phyloP scores from a whole-genome alignment of 2,888 invertebrate genomes.

The Axea sp. region DNA sequence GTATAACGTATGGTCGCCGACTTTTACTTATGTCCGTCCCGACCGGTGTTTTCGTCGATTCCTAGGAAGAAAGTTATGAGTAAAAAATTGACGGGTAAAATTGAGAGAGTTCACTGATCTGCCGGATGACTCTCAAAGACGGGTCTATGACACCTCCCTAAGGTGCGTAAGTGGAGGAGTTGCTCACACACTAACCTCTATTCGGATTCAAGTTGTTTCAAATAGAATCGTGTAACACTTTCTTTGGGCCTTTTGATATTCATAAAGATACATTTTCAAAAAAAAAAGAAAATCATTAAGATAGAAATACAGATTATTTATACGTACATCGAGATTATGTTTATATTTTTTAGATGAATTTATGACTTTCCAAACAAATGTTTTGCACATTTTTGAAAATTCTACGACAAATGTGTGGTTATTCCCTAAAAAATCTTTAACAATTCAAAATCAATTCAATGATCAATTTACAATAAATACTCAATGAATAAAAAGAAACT shows the following conservation, averaged over 20 bases:
- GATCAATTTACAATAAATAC: no score
- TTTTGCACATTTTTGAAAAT: no score
- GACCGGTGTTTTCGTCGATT: conserved; percentile 25
- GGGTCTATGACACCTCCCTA: conserved; percentile 70
- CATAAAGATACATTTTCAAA: conserved; percentile 13
- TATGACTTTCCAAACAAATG: no score
- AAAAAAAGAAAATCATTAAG: no score
- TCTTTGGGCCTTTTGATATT: conserved; percentile 35
- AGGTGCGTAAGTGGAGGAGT: conserved; percentile 71
- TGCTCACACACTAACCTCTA: conserved; percentile 78
- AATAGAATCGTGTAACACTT: conserved; percentile 61
- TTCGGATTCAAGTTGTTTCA: conserved; percentile 66
- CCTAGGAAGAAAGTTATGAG: conserved; percentile 38
- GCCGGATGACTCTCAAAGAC: conserved; percentile 59
- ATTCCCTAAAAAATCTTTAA: no score
- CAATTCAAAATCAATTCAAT: no score
- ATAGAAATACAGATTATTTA: no score
- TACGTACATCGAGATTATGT: no score
- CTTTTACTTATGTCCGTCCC: conserved; percentile 37
- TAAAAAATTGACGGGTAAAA: conserved; percentile 43
- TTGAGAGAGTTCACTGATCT: conserved; percentile 59
- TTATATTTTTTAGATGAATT: no score
- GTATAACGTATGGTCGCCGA: conserved; percentile 16
- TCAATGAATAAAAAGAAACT: no score
- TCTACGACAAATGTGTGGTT: no score